Percentiles rank a stretch among this genome's conserved stretches.
phyloP scores from a whole-genome alignment of 2,797 vertebrate genomes.

The Threskiornis aethiopicus region DNA sequence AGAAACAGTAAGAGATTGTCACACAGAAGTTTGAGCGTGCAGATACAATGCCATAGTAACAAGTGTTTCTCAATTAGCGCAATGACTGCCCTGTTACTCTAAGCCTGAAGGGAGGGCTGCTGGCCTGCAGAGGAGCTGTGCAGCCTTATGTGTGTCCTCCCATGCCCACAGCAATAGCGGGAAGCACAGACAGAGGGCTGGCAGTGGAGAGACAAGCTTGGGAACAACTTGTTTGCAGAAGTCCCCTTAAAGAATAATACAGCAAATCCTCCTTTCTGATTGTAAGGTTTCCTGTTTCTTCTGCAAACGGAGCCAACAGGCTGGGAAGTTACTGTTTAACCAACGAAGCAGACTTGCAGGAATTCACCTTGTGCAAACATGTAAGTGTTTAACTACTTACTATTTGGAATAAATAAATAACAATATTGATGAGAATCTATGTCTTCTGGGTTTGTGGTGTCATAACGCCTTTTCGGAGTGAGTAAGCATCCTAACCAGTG shows the following conservation, averaged over 20 bases:
- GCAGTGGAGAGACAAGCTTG: too few relatives aligned
- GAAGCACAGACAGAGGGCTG: background rate
- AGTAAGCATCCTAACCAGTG: background rate
- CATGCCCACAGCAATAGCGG: background rate
- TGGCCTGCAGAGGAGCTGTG: background rate
- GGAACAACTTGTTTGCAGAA: background rate
- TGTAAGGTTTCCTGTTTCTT: background rate
- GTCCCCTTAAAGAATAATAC: background rate
- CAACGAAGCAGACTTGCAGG: background rate
- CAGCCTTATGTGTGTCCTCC: background rate
- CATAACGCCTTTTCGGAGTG: background rate
- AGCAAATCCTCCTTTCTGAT: background rate
- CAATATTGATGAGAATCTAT: background rate
- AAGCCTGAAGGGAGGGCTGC: background rate
- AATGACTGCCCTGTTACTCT: background rate
- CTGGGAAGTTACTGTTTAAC: background rate
- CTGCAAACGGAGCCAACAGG: background rate
- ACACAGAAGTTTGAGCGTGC: background rate
- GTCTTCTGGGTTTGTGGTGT: background rate
- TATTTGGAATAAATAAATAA: background rate
- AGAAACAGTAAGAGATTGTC: background rate
- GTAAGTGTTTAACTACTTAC: background rate
- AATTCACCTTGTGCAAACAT: background rate
- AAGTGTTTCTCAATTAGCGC: background rate
- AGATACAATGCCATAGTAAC: background rate